These are phyloP conservation scores for Ctenopoma kingsleyae DNA, from an alignment of 2,797 vertebrate genomes.

Conservation along the genomic window DNA sequence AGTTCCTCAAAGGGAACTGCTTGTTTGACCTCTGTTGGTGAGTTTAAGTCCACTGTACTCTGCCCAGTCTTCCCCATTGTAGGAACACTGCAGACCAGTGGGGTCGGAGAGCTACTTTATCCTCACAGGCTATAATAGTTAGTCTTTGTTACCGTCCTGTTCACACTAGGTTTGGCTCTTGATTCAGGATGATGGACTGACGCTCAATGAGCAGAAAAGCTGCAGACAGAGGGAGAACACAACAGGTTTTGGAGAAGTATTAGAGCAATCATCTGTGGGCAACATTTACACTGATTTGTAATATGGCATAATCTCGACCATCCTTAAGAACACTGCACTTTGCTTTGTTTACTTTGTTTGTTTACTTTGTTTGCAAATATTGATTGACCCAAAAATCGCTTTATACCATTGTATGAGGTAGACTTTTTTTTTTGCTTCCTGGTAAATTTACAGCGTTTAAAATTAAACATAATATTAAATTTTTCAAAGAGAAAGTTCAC, in stretches of 20 bases:
- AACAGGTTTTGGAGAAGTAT: neutral
- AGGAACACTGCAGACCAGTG: slow-evolving; percentile 44
- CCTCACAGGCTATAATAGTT: slow-evolving; percentile 33
- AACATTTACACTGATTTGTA: neutral
- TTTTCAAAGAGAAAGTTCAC: neutral
- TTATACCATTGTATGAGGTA: neutral
- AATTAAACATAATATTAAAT: neutral
- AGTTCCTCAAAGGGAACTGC: slow-evolving; percentile 83
- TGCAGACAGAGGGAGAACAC: slow-evolving; percentile 22
- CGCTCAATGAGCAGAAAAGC: slow-evolving; percentile 21
- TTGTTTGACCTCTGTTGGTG: slow-evolving; percentile 86
- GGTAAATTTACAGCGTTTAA: slow-evolving; percentile 10
- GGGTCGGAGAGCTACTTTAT: slow-evolving; percentile 34
- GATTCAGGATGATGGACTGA: slow-evolving; percentile 15
- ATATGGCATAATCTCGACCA: neutral
- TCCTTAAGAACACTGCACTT: neutral
- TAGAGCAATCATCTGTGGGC: neutral
- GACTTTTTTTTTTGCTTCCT: neutral
- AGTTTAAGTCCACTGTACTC: slow-evolving; percentile 87
- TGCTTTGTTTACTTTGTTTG: slow-evolving; percentile 28
- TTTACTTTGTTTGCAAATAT: slow-evolving; percentile 61
- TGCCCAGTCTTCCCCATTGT: slow-evolving; percentile 90
- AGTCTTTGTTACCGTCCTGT: slow-evolving; percentile 1
- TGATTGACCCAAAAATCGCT: slow-evolving; percentile 61
- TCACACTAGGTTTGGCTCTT: slow-evolving; percentile 7